Evolutionary conservation across 2,113 vertebrate genomes (phyloP), one percentile per base, ranked within the genome.

Genomic region (Siniperca chuatsi): DNA sequence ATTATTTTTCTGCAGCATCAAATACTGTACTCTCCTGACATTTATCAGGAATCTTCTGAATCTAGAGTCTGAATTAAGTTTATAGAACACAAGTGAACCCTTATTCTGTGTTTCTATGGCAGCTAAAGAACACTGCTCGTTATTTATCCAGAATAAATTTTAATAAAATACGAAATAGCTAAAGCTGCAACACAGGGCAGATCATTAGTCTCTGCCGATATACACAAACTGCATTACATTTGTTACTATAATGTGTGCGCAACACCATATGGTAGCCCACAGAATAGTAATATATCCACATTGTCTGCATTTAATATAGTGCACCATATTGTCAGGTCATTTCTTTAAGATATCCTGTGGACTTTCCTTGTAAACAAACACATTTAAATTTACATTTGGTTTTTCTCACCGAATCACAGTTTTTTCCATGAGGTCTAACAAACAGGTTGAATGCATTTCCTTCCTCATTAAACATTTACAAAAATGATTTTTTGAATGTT

Each of bases 1-100:
- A 44, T 10, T 61, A 57, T 79, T 74, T 52, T 37, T 58, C 25
- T 20, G 66, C 69, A 61, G 35, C 70, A 78, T 57, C 35, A 69
- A 35, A 75, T 66, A 23, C 12, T 64, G 29, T 16, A 16, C 25
- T 68, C 55, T 55, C 29, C 4, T 12, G 18, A 44, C 55, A 68
- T 71, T 66, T 21, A 68, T 37, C 15, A 67, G 23, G 18, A 42
- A 46, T 42, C 40, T 20, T 78, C 62, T 60, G 20, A 18, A 57
- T 74, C 35, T 46, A 8, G 23, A 67, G 23, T 67, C 33, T 50
- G 60, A 58, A 52, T 50, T 8, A 1, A 18, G 48, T 18, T 50
- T 50, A 6, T 20, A 78, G 58, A 65, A 65, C 12, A 48, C 67
- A 54, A 64, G 46, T 2, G 44, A 37, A 15, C 29, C 35, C 54